Base-by-base conservation (phyloP, 2,888 invertebrate genomes). In the Cremastobaeus sp. region DNA sequence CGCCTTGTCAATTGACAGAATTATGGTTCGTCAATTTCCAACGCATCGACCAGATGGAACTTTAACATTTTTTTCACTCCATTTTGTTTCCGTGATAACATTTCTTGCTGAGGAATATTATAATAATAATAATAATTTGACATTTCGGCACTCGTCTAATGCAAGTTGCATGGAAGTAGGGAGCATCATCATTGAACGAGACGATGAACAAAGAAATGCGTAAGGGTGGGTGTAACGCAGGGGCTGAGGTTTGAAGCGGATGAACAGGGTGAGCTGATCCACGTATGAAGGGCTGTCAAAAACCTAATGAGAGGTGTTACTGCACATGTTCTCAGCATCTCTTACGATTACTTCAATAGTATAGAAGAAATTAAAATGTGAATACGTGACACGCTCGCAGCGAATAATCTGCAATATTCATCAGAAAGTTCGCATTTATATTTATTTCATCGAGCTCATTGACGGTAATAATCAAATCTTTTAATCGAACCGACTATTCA, bases 271-370 rank as follows among this genome's bases (percentile, higher is more conserved):
- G 81, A 83, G 82, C 81, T 84, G 84, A 86, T 86, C 83, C 86
- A 81, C 81, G 83, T 81, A 85, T 85, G 86, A 87, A 86, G 85
- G 85, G 86, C 86, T 87, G 87, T 87, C 87, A 87, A 87, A 87
- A 87, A 87, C 84, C 82, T 87, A 87, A 87, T 86, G 87, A 87
- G 87, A 87, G 87, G 87, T 87, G 86, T 86, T 86, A 87, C 87
- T 86, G 84, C 86, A 87, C 87, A 87, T 87, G 87, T 85, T 86
- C 84, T 76, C 81, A 79, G 80, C 76, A 80, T 82, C 81, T 77
- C 54, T 62, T 75, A 72, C 78, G 83, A 83, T 84, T 83, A 84
- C 84, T 82, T 79, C 77, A 78, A 80, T 78, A 78, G 77, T 43
- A 34, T 59, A 70, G 50, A 37, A 81, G 80, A 84, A 84, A 82